These are phyloP conservation scores for Ectemnius lituratus DNA, from an alignment of 2,888 invertebrate species.

Conservation along the genomic window DNA sequence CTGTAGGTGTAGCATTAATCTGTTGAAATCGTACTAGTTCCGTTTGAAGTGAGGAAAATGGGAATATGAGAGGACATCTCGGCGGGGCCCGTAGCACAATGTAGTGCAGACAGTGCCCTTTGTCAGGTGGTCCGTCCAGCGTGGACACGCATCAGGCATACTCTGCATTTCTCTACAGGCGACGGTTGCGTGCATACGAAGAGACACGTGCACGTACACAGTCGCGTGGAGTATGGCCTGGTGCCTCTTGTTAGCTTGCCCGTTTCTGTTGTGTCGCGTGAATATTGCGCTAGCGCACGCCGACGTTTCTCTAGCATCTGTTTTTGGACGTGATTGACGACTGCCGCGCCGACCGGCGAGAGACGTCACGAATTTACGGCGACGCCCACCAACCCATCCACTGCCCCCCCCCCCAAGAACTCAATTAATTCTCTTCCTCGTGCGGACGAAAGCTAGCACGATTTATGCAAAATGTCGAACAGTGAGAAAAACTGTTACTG, in stretches of 20 bases:
- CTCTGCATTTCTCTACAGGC: constrained; percentile 53
- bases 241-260: constrained; percentile 45
- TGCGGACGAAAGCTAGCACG: constrained; percentile 14
- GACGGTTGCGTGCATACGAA: no score
- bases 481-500: neutral
- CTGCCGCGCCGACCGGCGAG: constrained; percentile 47
- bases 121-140: constrained; percentile 55
- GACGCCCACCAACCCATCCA: neutral
- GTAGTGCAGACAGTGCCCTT: constrained; percentile 37
- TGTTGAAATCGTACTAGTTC: no score
- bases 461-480: neutral
- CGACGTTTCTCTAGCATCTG: constrained; percentile 42
- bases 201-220: no score
- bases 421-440: constrained; percentile 43
- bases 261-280: constrained; percentile 43
- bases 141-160: constrained; percentile 60
- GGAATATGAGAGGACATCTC: neutral
- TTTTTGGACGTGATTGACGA: constrained; percentile 66
- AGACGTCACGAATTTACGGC: constrained; percentile 54
- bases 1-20: no score
- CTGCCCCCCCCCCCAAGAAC: constrained; percentile 34
- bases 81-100: constrained; percentile 29
- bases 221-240: neutral
- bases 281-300: constrained; percentile 42
- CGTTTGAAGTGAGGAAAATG: no score